phyloP scores from a whole-genome alignment of 2,113 vertebrate genomes.

The Cyphomyrus discorhynchus region DNA sequence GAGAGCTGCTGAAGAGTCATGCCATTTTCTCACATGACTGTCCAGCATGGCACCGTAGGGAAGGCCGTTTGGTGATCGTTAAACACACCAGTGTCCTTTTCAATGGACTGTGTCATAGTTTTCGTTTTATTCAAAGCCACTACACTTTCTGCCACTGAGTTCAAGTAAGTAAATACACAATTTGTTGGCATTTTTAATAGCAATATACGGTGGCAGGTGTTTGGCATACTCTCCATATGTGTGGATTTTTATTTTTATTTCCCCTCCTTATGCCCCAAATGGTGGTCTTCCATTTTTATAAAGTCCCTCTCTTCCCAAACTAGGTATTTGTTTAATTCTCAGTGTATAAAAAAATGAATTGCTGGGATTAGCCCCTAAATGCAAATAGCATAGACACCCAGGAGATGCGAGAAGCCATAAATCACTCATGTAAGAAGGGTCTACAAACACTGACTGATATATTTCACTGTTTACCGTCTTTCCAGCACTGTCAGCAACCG shows the following conservation, averaged over 20 bases:
- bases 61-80: not conserved
- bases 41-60: not conserved
- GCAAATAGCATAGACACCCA: not conserved
- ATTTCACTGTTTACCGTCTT: not conserved
- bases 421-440: conserved; percentile 3
- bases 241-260: not conserved
- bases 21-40: not conserved
- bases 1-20: not conserved
- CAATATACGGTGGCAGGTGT: not conserved
- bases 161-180: not conserved
- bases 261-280: not conserved
- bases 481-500: conserved; percentile 28
- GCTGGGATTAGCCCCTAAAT: not conserved
- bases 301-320: not conserved
- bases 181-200: not conserved
- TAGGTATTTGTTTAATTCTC: not conserved
- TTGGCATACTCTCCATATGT: not conserved
- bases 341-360: not conserved
- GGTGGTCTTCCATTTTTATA: not conserved
- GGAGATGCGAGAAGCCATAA: conserved; percentile 11
- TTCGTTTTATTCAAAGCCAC: not conserved
- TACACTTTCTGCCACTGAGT: not conserved
- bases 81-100: not conserved
- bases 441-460: not conserved
- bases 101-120: not conserved